Evolutionary conservation across 1,140 invertebrate genomes (phyloP).

Genomic region (Adoxophyes honmai): DNA sequence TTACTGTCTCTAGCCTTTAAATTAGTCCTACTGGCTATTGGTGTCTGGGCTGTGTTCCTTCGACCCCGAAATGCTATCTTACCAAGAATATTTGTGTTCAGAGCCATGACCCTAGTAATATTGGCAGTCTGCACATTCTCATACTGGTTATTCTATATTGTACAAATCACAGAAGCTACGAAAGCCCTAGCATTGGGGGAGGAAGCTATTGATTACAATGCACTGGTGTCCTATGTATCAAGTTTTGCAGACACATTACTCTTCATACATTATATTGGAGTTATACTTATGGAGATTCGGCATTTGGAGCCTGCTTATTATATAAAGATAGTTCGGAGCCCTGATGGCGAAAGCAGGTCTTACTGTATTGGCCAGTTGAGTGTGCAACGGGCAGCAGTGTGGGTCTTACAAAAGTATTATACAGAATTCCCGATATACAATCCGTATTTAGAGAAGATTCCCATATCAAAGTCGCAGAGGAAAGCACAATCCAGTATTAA

Average conservation of each 20-base stretch:
- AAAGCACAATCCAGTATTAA: slow-evolving; percentile 92
- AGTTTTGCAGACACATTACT: slow-evolving; percentile 94
- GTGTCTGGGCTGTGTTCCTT: slow-evolving; percentile 93
- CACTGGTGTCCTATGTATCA: slow-evolving; percentile 92
- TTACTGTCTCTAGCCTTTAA: slow-evolving; percentile 95
- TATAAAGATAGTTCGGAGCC: slow-evolving; percentile 94
- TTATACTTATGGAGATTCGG: slow-evolving; percentile 94
- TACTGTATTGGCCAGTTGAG: slow-evolving; percentile 95
- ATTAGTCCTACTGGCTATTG: slow-evolving; percentile 92
- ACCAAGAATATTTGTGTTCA: slow-evolving; percentile 94
- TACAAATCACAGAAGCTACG: slow-evolving; percentile 90
- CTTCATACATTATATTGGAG: slow-evolving; percentile 96
- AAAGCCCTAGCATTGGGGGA: slow-evolving; percentile 86
- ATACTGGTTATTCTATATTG: slow-evolving; percentile 98
- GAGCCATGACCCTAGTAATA: slow-evolving; percentile 91
- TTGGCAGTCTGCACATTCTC: slow-evolving; percentile 96
- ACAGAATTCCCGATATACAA: slow-evolving; percentile 98
- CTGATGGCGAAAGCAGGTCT: slow-evolving; percentile 92
- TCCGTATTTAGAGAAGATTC: slow-evolving; percentile 94
- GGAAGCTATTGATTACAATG: slow-evolving; percentile 88
- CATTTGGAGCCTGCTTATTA: slow-evolving; percentile 94
- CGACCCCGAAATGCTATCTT: slow-evolving; percentile 89
- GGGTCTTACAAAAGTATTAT: slow-evolving; percentile 96
- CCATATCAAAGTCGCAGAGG: slow-evolving; percentile 88
- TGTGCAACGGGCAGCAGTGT: slow-evolving; percentile 96